Evolutionary conservation across 1,140 invertebrate genomes (phyloP), one percentile per base, ranked within the genome.

Genomic region (Zaprionus taronus): DNA sequence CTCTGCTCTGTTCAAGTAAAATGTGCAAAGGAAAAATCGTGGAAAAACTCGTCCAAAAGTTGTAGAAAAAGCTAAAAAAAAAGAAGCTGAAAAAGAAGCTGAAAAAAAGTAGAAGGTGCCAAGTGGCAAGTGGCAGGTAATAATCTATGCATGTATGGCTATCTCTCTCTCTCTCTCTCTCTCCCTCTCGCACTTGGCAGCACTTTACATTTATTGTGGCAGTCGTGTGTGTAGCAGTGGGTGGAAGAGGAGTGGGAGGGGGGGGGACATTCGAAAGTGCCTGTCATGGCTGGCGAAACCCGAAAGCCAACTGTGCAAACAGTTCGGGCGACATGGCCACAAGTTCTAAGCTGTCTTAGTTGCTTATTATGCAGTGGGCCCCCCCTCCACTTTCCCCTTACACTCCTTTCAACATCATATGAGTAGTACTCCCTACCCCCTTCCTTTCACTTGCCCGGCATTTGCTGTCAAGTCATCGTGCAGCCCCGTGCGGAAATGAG

Each of bases 161-260:
- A 65, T 47, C 68, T 56, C 26, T 7, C 15, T 61, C 7, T 44
- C 15, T 47, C 34, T 56, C 6, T 38, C 20, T 49, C n/a, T n/a
- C n/a, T n/a, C n/a, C 20, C 20, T 70, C 28, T 74, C 72, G 83
- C 84, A 87, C 83, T 87, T 89, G 84, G 78, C 81, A 87, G 84
- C 84, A 87, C 84, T 87, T 89, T 89, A 89, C 84, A 87, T 87
- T 87, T 87, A 87, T 89, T 87, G 84, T 87, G 84, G 84, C 85
- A 87, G 74, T 80, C 80, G 64, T 68, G 41, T 79, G 66, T 60
- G 36, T 38, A 34, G 31, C 31, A 11, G 31, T 11, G 34, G n/a
- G 60, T 44, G 24, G 26, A n/a, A n/a, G 24, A 44, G 64, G 47
- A 38, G 11, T 34, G 64, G 38, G 1, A 1, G 5, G 49, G 63